Conservation (phyloP, 2,888 invertebrate species). For the Amitus sp. region DNA sequence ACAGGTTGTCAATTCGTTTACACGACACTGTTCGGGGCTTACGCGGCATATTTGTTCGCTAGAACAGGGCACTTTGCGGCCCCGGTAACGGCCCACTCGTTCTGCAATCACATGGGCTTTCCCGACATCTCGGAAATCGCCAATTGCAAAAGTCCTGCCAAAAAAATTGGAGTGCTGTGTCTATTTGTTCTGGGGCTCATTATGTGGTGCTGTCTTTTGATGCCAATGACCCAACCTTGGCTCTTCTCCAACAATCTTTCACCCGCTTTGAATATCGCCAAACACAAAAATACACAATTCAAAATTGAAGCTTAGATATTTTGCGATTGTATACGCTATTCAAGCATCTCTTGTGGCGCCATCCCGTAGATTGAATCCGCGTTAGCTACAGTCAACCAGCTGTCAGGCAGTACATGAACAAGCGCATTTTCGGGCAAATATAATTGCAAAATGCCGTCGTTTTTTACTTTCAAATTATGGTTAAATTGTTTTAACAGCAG, state of each 20-base stretch:
- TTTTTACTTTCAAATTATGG: too few relatives aligned
- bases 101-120: slow-evolving; percentile 97
- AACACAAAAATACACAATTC: not conserved
- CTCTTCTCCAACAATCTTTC: not conserved
- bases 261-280: not conserved
- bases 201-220: slow-evolving; percentile 80
- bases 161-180: slow-evolving; percentile 72
- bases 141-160: slow-evolving; percentile 69
- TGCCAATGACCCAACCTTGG: slow-evolving; percentile 79
- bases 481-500: too few relatives aligned
- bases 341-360: too few relatives aligned
- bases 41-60: slow-evolving; percentile 91
- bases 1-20: slow-evolving; percentile 89
- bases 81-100: slow-evolving; percentile 89
- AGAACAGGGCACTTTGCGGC: slow-evolving; percentile 90
- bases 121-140: slow-evolving; percentile 84
- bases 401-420: too few relatives aligned
- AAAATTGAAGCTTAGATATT: too few relatives aligned
- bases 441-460: too few relatives aligned
- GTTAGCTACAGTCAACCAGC: too few relatives aligned
- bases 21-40: slow-evolving; percentile 93
- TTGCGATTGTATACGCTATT: too few relatives aligned
- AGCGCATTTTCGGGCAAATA: too few relatives aligned
- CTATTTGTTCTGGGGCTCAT: slow-evolving; percentile 81
- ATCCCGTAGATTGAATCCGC: too few relatives aligned